Percentiles rank a stretch among this genome's conserved stretches.
These are phyloP conservation scores for Thumatha senex DNA, from an alignment of 2,888 invertebrate genomes.

Conservation along the genomic window DNA sequence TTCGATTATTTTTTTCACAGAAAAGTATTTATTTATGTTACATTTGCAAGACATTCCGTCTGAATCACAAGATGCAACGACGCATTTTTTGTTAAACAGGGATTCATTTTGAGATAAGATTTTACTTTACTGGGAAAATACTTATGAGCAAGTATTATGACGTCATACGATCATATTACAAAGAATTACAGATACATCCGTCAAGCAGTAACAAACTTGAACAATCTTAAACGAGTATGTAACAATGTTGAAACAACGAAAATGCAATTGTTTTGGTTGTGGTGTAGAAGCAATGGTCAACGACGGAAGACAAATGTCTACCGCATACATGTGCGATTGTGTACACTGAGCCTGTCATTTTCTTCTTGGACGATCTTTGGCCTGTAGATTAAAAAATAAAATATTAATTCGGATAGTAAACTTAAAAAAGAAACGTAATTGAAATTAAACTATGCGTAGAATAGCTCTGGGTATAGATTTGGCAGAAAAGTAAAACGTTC, in stretches of 20 bases:
- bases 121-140: too few relatives aligned
- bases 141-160: neutral
- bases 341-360: slow-evolving; percentile 56
- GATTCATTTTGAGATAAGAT: neutral
- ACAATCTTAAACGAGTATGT: slow-evolving; percentile 1
- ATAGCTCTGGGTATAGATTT: too few relatives aligned
- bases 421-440: too few relatives aligned
- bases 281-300: slow-evolving; percentile 11
- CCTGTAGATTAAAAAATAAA: slow-evolving; percentile 43
- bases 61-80: neutral
- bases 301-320: slow-evolving; percentile 15
- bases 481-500: too few relatives aligned
- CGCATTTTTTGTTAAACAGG: neutral
- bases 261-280: slow-evolving; percentile 5
- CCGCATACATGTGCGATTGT: too few relatives aligned
- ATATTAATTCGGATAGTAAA: too few relatives aligned
- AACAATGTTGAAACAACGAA: slow-evolving; percentile 8
- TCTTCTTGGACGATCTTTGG: slow-evolving; percentile 62
- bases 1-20: neutral
- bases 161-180: neutral
- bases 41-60: too few relatives aligned
- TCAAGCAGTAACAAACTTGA: neutral
- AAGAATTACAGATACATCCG: neutral
- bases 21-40: too few relatives aligned
- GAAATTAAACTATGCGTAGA: too few relatives aligned